A percentile compares a stretch with the other conserved stretches of the same genome.
These are phyloP conservation scores for Percopsis transmontana DNA, from an alignment of 2,113 vertebrate species.

Conservation along the genomic window DNA sequence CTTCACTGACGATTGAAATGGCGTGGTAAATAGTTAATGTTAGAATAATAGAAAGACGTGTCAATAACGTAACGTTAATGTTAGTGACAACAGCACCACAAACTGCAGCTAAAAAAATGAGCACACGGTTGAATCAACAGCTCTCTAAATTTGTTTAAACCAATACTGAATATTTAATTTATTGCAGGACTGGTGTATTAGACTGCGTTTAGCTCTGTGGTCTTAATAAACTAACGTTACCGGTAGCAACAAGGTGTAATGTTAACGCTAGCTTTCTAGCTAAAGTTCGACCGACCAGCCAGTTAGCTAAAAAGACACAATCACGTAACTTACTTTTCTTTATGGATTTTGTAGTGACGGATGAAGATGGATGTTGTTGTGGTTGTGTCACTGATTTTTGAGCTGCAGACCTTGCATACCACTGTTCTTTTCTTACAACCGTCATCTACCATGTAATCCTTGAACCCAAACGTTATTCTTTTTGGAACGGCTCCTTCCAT, in stretches of 20 bases:
- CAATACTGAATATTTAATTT: too few relatives aligned
- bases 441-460: not conserved
- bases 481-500: not conserved
- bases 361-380: constrained; percentile 18
- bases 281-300: constrained; percentile 1
- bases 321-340: constrained; percentile 5
- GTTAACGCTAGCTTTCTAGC: not conserved
- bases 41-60: too few relatives aligned
- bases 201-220: too few relatives aligned
- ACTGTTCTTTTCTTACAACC: not conserved
- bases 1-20: too few relatives aligned
- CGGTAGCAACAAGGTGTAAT: not conserved
- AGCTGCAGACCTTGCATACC: not conserved
- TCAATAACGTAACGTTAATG: too few relatives aligned
- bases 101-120: too few relatives aligned
- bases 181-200: too few relatives aligned
- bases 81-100: too few relatives aligned
- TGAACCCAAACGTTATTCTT: constrained; percentile 4
- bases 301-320: not conserved
- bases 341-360: constrained; percentile 6
- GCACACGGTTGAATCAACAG: too few relatives aligned
- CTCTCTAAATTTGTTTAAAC: too few relatives aligned
- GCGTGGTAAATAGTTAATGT: too few relatives aligned
- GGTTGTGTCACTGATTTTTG: constrained; percentile 6
- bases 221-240: too few relatives aligned